Evolutionary conservation across 2,113 vertebrate species (phyloP).

Genomic region (Engraulis encrasicolus): DNA sequence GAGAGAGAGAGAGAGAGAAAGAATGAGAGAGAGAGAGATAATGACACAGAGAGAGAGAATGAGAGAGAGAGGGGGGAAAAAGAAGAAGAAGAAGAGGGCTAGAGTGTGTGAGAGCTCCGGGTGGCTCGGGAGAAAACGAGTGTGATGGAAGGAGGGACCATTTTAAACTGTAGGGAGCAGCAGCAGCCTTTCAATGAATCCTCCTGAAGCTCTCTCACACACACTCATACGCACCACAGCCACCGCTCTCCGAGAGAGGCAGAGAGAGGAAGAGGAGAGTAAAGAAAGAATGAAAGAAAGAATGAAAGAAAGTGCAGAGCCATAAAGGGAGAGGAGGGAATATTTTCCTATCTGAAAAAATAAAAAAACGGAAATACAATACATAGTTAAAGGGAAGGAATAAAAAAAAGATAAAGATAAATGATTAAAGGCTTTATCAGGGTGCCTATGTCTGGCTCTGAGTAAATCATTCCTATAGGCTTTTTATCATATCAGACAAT

Average conservation of each 20-base stretch:
- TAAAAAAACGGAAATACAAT: conserved; percentile 21
- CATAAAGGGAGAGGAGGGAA: neutral
- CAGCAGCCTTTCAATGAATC: conserved; percentile 91
- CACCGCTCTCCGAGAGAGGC: conserved; percentile 21
- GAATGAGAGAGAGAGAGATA: conserved; percentile 36
- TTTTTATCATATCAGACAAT: neutral
- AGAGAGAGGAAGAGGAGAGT: conserved; percentile 28
- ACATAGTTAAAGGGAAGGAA: conserved; percentile 20
- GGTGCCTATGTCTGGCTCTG: neutral
- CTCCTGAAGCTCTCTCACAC: conserved; percentile 18
- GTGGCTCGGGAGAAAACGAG: conserved; percentile 64
- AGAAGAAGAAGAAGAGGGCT: neutral
- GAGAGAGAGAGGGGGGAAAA: neutral
- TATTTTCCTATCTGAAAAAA: conserved; percentile 4
- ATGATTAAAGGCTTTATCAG: conserved; percentile 69
- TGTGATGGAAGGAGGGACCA: conserved; percentile 82
- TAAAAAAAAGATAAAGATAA: conserved; percentile 34
- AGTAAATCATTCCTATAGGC: neutral
- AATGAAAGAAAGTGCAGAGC: neutral
- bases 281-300: neutral
- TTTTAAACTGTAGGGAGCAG: conserved; percentile 99
- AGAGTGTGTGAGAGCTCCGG: conserved; percentile 34
- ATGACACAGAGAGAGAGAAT: neutral
- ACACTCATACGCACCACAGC: neutral
- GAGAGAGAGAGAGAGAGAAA: conserved; percentile 23